Evolutionary conservation across 2,888 invertebrate genomes (phyloP).

Genomic region (Allophyes oxyacanthae): DNA sequence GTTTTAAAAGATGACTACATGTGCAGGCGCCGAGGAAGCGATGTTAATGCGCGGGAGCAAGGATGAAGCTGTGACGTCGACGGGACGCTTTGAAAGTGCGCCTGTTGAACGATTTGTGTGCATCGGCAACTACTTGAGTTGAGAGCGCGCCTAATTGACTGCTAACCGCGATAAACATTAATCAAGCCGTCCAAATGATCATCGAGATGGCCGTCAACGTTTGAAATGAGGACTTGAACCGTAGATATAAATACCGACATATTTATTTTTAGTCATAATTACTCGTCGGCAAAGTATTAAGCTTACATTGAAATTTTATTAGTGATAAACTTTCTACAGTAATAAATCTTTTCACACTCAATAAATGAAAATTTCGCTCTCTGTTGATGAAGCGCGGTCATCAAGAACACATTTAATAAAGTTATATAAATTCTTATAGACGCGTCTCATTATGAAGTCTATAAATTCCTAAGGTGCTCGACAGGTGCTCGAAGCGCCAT

Average conservation of each 20-base stretch:
- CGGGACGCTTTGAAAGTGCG: constrained; percentile 64
- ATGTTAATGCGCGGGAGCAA: constrained; percentile 72
- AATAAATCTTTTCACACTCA: constrained; percentile 39
- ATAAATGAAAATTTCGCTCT: constrained; percentile 39
- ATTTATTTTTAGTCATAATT: constrained; percentile 22
- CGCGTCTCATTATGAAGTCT: constrained; percentile 52
- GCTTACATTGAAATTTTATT: constrained; percentile 26
- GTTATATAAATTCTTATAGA: constrained; percentile 52
- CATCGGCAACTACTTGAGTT: constrained; percentile 71
- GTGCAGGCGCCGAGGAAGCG: constrained; percentile 80
- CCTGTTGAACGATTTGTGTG: constrained; percentile 81
- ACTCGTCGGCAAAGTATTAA: constrained; percentile 18
- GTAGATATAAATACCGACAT: constrained; percentile 16
- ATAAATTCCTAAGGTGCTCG: constrained; percentile 58
- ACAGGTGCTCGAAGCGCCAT: constrained; percentile 70
- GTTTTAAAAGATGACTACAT: constrained; percentile 78
- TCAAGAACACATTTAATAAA: constrained; percentile 55
- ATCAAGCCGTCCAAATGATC: constrained; percentile 62
- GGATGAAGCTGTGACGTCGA: constrained; percentile 68
- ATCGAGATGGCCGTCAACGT: constrained; percentile 45
- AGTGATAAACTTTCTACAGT: constrained; percentile 27
- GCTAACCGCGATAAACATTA: constrained; percentile 73
- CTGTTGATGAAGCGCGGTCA: constrained; percentile 33
- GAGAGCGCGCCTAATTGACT: constrained; percentile 74
- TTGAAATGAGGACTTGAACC: constrained; percentile 18